phyloP scores from a whole-genome alignment of 1,140 invertebrate genomes.

The Drosophila miranda region DNA sequence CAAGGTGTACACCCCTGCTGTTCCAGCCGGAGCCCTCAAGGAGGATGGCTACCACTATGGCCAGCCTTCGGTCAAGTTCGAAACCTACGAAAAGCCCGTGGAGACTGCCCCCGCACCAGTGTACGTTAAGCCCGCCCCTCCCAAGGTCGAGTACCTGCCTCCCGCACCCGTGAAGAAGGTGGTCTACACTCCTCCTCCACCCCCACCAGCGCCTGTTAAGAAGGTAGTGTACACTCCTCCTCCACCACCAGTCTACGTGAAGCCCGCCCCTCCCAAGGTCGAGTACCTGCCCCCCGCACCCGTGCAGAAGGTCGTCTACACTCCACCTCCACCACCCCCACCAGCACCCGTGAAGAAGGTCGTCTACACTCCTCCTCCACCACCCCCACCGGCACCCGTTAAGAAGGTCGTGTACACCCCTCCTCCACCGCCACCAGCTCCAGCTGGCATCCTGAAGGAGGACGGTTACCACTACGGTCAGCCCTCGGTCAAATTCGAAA shows the following conservation, averaged over 20 bases:
- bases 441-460: constrained; percentile 55
- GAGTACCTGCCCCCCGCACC: constrained; percentile 30
- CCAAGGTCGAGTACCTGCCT: constrained; percentile 34
- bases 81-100: constrained; percentile 12
- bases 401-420: constrained; percentile 9
- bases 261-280: background rate
- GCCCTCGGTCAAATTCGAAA: constrained; percentile 13
- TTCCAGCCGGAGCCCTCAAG: constrained; percentile 48
- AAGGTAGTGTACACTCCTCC: constrained; percentile 16
- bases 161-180: constrained; percentile 29
- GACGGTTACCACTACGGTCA: constrained; percentile 51
- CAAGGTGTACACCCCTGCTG: constrained; percentile 9
- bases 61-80: constrained; percentile 24
- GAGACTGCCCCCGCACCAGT: constrained; percentile 17
- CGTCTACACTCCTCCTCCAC: constrained; percentile 21
- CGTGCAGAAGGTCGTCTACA: background rate
- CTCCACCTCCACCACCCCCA: constrained; percentile 29
- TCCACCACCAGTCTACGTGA: constrained; percentile 14
- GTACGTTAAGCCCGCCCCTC: constrained; percentile 6
- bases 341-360: too few species aligned
- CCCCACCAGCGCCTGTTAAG: constrained; percentile 34
- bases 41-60: constrained; percentile 60
- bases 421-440: constrained; percentile 9
- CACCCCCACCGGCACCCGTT: too few species aligned
- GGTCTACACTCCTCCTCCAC: constrained; percentile 11